These are phyloP conservation scores for Eupsilia transversa DNA, from an alignment of 2,888 invertebrate genomes.

Conservation along the genomic window DNA sequence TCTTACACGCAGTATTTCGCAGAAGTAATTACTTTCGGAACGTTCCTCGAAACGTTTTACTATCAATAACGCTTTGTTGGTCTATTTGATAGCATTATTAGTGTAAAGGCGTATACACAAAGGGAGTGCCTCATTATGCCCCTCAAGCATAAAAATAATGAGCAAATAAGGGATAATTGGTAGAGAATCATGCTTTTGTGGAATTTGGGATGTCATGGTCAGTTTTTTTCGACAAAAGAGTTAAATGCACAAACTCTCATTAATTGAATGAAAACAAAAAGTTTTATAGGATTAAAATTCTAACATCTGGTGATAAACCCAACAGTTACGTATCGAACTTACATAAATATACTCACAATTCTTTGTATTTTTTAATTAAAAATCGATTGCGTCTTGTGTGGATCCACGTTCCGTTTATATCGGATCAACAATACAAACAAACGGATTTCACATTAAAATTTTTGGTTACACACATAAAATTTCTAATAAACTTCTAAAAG, in stretches of 20 bases:
- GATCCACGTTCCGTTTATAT: too few relatives aligned
- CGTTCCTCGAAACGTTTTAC: constrained; percentile 17
- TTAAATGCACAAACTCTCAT: background rate
- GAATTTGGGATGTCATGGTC: too few relatives aligned
- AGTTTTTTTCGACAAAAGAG: background rate
- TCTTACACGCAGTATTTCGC: background rate
- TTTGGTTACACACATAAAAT: too few relatives aligned
- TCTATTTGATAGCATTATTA: constrained; percentile 38
- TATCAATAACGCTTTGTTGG: constrained; percentile 33
- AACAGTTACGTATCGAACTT: background rate
- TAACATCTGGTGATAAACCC: background rate
- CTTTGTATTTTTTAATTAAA: too few relatives aligned
- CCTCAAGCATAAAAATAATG: constrained; percentile 15
- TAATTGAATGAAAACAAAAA: background rate
- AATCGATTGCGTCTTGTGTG: too few relatives aligned
- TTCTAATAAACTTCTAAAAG: too few relatives aligned
- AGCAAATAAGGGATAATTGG: constrained; percentile 5
- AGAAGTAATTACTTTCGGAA: constrained; percentile 11
- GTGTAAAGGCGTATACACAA: constrained; percentile 9
- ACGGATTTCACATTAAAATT: too few relatives aligned
- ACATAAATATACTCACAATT: background rate
- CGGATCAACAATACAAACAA: background rate
- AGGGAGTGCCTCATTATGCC: background rate
- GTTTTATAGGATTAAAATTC: too few relatives aligned
- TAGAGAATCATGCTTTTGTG: background rate